A percentile compares a stretch with the other conserved stretches of the same genome.
Conservation (phyloP, 2,888 invertebrate species). For the Melikaiella ostensackeni region DNA sequence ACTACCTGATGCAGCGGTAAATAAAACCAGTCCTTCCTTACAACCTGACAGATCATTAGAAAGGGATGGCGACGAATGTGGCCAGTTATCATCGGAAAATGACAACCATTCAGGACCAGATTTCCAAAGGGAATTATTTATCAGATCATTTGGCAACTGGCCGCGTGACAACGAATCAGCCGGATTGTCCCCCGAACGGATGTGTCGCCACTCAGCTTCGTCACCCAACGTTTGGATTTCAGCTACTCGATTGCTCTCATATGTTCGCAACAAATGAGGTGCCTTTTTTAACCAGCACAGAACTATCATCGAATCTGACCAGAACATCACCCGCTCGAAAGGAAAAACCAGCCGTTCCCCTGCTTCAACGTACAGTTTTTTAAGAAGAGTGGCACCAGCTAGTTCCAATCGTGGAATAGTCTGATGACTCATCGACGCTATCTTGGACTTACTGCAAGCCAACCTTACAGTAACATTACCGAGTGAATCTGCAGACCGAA, state of each 20-base stretch:
- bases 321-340: slow-evolving; percentile 40
- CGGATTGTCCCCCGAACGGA: no score
- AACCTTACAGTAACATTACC: background rate
- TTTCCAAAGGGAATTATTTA: slow-evolving; percentile 29
- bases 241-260: no score
- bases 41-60: no score
- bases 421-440: background rate
- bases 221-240: no score
- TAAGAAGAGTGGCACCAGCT: background rate
- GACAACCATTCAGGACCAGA: no score
- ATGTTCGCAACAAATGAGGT: slow-evolving; percentile 50
- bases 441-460: background rate
- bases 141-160: no score
- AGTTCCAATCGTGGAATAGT: background rate
- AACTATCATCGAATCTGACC: slow-evolving; percentile 57
- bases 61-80: background rate
- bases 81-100: background rate
- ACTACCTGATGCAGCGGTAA: no score
- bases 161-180: no score
- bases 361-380: background rate
- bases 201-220: no score
- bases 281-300: slow-evolving; percentile 53
- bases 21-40: no score
- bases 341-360: background rate
- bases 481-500: background rate